Evolutionary conservation across 2,797 vertebrate species (phyloP), one percentile per base, ranked within the genome.

Genomic region (Apodemus agrarius): DNA sequence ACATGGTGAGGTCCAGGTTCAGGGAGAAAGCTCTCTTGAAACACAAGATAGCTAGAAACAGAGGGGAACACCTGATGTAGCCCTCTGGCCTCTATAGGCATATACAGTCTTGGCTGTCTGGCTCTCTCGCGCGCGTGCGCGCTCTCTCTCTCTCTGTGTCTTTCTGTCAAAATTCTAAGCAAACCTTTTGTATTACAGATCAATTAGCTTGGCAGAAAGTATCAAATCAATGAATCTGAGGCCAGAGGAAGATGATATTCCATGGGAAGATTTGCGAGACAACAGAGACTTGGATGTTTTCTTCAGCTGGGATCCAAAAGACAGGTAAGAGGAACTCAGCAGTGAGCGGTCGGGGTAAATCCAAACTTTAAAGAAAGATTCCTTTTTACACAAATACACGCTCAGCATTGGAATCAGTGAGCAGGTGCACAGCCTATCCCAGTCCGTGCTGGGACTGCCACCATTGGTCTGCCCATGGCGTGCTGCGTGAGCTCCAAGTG

Each of bases 231-330:
- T 99, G 99, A 99, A 99, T 97, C 98, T 99, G 97, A 99, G 98
- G 98, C 99, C 99, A n/a, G 99, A 99, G 97, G 99, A 99, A 95
- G 99, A 99, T 26, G 99, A 99, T 98, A 99, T 99, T 98, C 99
- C 99, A 0, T 99, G 99, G 99, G 99, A 99, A 67, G 99, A 98
- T 57, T 97, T 99, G 97, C 99, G 99, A 96, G 99, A 99, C 98
- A 99, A 99, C 98, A 98, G 99, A 97, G 99, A 99, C 98, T 98
- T 99, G n/a, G 99, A 99, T 0, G 99, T 99, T 89, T 99, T 99
- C 74, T 99, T 99, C 95, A 99, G 98, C 98, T 99, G 99, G 99
- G 99, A 99, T 98, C 99, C 99, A 40, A 99, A 99, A 95, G 99
- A 99, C 78, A 98, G 99, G 99, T 99, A 97, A 96, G 93, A 93